phyloP scores from a whole-genome alignment of 2,113 vertebrate species.

The Triplophysa dalaica region DNA sequence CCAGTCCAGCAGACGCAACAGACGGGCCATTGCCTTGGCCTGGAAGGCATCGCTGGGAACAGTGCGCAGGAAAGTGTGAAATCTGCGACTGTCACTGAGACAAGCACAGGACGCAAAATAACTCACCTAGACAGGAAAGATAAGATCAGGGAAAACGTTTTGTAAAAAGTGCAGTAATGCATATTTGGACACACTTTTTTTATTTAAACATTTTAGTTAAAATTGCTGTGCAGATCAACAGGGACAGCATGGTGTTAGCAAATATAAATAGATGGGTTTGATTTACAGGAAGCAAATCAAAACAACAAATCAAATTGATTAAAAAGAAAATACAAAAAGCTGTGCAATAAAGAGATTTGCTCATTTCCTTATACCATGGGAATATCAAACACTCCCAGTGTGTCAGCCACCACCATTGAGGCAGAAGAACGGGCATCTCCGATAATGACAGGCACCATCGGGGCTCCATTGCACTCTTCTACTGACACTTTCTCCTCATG shows the following conservation, averaged over 20 bases:
- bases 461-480: constrained; percentile 38
- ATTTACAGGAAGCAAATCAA: background rate
- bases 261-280: too few species aligned
- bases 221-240: too few species aligned
- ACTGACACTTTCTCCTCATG: constrained; percentile 39
- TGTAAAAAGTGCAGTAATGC: background rate
- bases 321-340: background rate
- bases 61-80: constrained; percentile 19
- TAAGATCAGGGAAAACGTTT: background rate
- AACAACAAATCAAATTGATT: background rate
- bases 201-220: too few species aligned
- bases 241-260: too few species aligned
- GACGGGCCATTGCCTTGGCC: constrained; percentile 48
- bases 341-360: background rate
- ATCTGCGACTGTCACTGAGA: constrained; percentile 55
- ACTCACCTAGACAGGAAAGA: constrained; percentile 51
- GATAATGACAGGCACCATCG: constrained; percentile 58
- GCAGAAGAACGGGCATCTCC: constrained; percentile 58
- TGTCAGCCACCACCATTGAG: constrained; percentile 61
- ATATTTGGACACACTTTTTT: too few species aligned
- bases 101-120: constrained; percentile 61
- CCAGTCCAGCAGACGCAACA: constrained; percentile 58
- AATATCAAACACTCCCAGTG: constrained; percentile 61
- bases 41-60: constrained; percentile 32
- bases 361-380: constrained; percentile 57